These are phyloP conservation scores for Luperina nickerlii DNA, from an alignment of 2,888 invertebrate species.

Conservation along the genomic window DNA sequence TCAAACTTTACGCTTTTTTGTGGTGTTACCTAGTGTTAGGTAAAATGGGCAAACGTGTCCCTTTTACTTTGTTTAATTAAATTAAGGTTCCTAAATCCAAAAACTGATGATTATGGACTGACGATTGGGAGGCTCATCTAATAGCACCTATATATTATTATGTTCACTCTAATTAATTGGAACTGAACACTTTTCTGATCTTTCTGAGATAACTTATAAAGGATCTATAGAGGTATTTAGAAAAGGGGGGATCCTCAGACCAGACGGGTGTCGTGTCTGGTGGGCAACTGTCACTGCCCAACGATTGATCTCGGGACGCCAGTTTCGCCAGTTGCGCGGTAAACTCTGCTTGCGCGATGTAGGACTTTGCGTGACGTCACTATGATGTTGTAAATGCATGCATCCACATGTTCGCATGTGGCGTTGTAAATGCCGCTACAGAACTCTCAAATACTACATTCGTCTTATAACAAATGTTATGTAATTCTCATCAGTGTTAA, in stretches of 20 bases:
- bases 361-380: background rate
- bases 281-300: no score
- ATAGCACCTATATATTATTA: background rate
- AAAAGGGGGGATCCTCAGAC: no score
- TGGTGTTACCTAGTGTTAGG: no score
- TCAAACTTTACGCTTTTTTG: background rate
- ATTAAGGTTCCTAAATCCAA: no score
- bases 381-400: no score
- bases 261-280: no score
- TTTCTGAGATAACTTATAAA: slow-evolving; percentile 3
- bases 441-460: slow-evolving; percentile 3
- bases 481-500: slow-evolving; percentile 35
- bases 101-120: no score
- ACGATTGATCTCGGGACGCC: no score
- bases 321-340: no score
- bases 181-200: background rate
- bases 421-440: background rate
- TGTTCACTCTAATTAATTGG: background rate
- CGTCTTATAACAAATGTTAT: slow-evolving; percentile 25
- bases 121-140: background rate
- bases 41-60: no score
- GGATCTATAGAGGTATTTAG: background rate
- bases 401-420: background rate
- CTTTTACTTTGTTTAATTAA: no score
- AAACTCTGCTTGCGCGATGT: background rate